A percentile compares a stretch with the other conserved stretches of the same genome.
Evolutionary conservation across 2,888 invertebrate species (phyloP).

Genomic region (Netelia virgata): DNA sequence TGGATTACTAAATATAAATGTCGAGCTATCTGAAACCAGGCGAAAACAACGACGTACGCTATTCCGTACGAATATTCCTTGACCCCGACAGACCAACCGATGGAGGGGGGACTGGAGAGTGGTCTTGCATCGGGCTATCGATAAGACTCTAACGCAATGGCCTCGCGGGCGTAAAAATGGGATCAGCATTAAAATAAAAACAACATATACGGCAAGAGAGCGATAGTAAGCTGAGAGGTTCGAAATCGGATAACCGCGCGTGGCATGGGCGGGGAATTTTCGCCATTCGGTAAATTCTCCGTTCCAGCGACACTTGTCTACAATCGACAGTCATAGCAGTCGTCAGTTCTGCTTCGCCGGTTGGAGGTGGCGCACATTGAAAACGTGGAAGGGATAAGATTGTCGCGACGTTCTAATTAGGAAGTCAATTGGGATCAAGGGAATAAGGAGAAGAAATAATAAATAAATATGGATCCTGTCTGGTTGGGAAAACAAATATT

Average conservation of each 20-base stretch:
- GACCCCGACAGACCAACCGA: conserved; percentile 33
- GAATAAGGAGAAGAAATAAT: conserved; percentile 27
- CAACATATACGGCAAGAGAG: background rate
- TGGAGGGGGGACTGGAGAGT: background rate
- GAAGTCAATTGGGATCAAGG: conserved; percentile 1
- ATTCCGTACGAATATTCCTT: conserved; percentile 55
- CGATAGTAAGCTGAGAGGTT: conserved; percentile 1
- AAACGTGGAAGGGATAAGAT: conserved; percentile 30
- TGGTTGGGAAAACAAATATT: conserved; percentile 72
- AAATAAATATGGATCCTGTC: conserved; percentile 77
- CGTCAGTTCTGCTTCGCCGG: conserved; percentile 65
- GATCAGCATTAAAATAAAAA: background rate
- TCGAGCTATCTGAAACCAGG: conserved; percentile 1
- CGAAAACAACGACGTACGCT: conserved; percentile 34
- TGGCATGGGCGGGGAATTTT: conserved; percentile 23
- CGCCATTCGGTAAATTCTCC: conserved; percentile 55
- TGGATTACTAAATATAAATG: conserved; percentile 23
- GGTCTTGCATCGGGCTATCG: conserved; percentile 15
- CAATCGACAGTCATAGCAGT: conserved; percentile 25
- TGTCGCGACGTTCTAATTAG: background rate
- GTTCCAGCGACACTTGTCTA: conserved; percentile 56
- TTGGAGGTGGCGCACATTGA: conserved; percentile 53
- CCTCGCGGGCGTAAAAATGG: conserved; percentile 11
- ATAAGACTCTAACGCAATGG: conserved; percentile 44
- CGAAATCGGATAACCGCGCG: conserved; percentile 4